Conservation (phyloP, 2,113 vertebrate species). For the Mobula birostris region DNA sequence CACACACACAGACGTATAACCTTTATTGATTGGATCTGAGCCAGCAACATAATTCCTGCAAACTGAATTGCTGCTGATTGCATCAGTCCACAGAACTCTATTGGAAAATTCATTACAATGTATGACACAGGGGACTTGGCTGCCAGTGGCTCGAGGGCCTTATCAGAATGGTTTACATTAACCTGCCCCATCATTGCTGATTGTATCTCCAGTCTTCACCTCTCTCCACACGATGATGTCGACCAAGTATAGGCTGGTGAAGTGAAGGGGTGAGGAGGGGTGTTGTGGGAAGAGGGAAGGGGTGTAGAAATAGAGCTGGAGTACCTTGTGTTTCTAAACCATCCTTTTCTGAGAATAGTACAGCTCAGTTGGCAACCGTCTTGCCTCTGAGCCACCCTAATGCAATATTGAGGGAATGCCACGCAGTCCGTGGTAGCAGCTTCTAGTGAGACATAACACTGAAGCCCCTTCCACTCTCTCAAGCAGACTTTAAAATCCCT, state of each 20-base stretch:
- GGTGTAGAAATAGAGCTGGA: neutral
- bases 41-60: neutral
- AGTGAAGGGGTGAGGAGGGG: too few species aligned
- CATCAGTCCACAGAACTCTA: neutral
- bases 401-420: too few species aligned
- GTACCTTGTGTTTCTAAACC: neutral
- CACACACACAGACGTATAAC: neutral
- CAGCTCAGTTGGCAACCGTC: too few species aligned
- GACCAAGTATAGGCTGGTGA: neutral
- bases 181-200: conserved; percentile 4
- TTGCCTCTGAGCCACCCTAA: too few species aligned
- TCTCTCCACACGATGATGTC: neutral
- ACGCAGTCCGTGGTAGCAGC: too few species aligned
- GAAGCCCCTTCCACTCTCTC: too few species aligned
- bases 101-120: neutral
- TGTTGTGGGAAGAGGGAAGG: neutral
- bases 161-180: neutral
- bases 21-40: neutral
- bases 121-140: neutral
- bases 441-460: too few species aligned
- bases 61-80: neutral
- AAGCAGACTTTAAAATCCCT: too few species aligned
- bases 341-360: neutral
- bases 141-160: neutral
- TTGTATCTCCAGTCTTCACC: neutral